phyloP scores from a whole-genome alignment of 2,888 invertebrate species.

The Lepidocyrtinus sp. region DNA sequence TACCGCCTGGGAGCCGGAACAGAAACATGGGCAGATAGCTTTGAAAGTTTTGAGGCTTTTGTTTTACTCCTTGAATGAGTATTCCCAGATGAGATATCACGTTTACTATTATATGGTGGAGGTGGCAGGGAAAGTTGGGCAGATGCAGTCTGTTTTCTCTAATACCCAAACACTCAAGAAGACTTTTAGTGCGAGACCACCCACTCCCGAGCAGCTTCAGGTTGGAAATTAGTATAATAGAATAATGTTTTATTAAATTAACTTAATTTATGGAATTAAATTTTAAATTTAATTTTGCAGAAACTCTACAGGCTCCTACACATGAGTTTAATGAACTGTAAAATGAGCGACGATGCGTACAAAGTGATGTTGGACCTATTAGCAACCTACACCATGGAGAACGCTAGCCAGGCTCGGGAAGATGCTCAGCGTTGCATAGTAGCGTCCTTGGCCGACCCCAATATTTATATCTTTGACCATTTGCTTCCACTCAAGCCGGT shows the following conservation, averaged over 20 bases:
- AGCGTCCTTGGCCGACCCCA: slow-evolving; percentile 95
- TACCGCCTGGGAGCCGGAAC: slow-evolving; percentile 82
- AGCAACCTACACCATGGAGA: slow-evolving; percentile 96
- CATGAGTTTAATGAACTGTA: slow-evolving; percentile 88
- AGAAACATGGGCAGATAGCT: slow-evolving; percentile 85
- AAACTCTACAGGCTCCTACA: slow-evolving; percentile 90
- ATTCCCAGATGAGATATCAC: slow-evolving; percentile 89
- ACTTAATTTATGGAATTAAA: not conserved
- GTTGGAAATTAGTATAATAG: no score
- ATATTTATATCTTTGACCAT: slow-evolving; percentile 95
- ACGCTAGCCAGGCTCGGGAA: slow-evolving; percentile 95
- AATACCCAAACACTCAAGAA: slow-evolving; percentile 87
- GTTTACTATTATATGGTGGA: slow-evolving; percentile 94
- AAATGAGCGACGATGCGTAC: slow-evolving; percentile 76
- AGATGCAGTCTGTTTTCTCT: slow-evolving; percentile 86
- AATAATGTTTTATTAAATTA: not conserved
- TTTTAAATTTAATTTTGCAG: slow-evolving; percentile 72
- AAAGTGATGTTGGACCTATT: slow-evolving; percentile 95
- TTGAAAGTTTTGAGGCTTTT: slow-evolving; percentile 92
- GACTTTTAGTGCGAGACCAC: slow-evolving; percentile 85
- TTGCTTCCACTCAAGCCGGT: slow-evolving; percentile 94
- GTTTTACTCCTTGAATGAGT: slow-evolving; percentile 90
- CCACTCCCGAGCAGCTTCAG: slow-evolving; percentile 89
- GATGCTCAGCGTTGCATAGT: slow-evolving; percentile 98
- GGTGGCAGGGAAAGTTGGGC: slow-evolving; percentile 90